Evolutionary conservation across 2,113 vertebrate genomes (phyloP).

Genomic region (Amblyopsis rosae): DNA sequence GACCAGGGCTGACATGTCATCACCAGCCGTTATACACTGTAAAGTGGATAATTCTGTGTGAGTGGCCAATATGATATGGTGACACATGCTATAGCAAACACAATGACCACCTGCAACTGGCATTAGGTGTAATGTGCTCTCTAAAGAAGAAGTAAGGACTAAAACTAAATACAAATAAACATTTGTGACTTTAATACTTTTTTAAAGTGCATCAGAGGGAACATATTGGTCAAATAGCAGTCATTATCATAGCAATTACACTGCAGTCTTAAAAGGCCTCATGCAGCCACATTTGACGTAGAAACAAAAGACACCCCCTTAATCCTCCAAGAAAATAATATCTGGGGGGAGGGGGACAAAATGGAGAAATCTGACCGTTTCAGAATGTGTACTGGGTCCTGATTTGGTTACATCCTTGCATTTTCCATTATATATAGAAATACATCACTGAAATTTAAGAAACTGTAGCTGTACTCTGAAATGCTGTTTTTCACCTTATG

Average conservation of each 20-base stretch:
- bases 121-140: slow-evolving; percentile 27
- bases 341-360: too few relatives aligned
- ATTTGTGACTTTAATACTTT: too few relatives aligned
- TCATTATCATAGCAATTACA: slow-evolving; percentile 18
- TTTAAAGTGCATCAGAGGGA: background rate
- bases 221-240: background rate
- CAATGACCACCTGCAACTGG: slow-evolving; percentile 29
- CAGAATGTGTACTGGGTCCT: too few relatives aligned
- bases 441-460: slow-evolving; percentile 42
- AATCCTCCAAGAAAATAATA: too few relatives aligned
- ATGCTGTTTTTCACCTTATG: slow-evolving; percentile 32
- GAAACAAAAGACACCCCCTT: too few relatives aligned
- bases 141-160: background rate
- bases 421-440: background rate
- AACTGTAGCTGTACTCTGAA: slow-evolving; percentile 27
- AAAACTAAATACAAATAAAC: background rate
- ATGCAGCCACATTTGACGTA: too few relatives aligned
- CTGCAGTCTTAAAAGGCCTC: too few relatives aligned
- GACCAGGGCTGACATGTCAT: slow-evolving; percentile 54
- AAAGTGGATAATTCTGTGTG: slow-evolving; percentile 36
- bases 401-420: background rate
- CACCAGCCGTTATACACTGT: slow-evolving; percentile 43
- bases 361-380: too few relatives aligned
- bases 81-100: slow-evolving; percentile 31
- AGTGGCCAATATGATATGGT: slow-evolving; percentile 26